phyloP scores from a whole-genome alignment of 2,888 invertebrate genomes.

The Xestia c-nigrum region DNA sequence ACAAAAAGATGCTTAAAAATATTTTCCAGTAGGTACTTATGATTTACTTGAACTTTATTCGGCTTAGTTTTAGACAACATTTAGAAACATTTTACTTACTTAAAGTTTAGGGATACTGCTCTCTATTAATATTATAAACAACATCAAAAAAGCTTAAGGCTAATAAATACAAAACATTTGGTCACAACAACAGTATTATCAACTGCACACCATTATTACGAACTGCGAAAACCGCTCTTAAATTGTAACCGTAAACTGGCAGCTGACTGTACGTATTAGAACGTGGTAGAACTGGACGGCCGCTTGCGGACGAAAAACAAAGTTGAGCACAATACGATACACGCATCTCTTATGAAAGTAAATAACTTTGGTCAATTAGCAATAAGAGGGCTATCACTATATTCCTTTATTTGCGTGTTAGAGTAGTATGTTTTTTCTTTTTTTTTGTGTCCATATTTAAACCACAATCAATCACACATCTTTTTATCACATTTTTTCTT shows the following conservation, averaged over 20 bases:
- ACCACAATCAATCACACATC: too few relatives aligned
- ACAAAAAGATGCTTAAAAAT: constrained; percentile 17
- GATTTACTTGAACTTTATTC: constrained; percentile 3
- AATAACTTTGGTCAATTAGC: neutral
- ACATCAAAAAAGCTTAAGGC: constrained; percentile 9
- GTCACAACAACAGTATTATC: constrained; percentile 13
- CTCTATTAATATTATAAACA: constrained; percentile 6
- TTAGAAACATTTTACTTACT: constrained; percentile 1
- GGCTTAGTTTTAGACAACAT: constrained; percentile 9
- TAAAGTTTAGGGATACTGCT: neutral
- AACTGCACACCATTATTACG: constrained; percentile 9
- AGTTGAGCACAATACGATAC: constrained; percentile 9
- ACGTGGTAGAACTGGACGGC: constrained; percentile 31
- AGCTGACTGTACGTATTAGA: constrained; percentile 18
- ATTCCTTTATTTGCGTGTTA: too few relatives aligned
- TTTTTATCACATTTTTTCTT: too few relatives aligned
- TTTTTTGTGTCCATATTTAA: too few relatives aligned
- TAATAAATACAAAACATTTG: constrained; percentile 4
- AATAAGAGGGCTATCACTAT: too few relatives aligned
- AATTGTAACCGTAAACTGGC: neutral
- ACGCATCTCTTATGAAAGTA: neutral
- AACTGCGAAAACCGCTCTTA: too few relatives aligned
- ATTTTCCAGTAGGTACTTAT: neutral
- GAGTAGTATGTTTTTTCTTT: too few relatives aligned
- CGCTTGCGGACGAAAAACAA: constrained; percentile 14